Base-by-base conservation (phyloP, 2,888 invertebrate species). In the Eristalis pertinax region DNA sequence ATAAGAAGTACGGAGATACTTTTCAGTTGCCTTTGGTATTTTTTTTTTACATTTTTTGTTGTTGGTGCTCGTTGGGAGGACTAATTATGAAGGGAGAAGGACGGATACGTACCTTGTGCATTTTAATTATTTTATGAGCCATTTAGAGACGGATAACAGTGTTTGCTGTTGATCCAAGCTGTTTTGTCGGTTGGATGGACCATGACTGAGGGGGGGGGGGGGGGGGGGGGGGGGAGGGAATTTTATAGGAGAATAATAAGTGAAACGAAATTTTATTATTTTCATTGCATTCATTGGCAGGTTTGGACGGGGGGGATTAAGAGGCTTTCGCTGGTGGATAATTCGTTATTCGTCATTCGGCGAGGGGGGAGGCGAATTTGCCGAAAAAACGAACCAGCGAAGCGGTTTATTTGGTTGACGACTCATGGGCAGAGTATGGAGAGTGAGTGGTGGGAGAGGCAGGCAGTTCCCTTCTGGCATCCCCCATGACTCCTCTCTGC, bases 91-190 rank as follows among this genome's bases (percentile, higher is more conserved):
- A 62, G 63, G 60, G 7, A 76, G 43, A 29, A 60, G n/a, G 2
- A 68, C 41, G 60, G 22, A 1, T n/a, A 70, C 65, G 70, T 81
- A 80, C 82, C 76, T 67, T 76, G 76, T 24, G 87, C 68, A 80
- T 87, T 84, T 80, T 84, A 87, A 87, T 87, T 87, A 84, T 79
- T 87, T 87, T 84, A 87, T 87, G 58, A 87, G 86, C 50, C 41
- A 69, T 76, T 80, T 79, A 62, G 68, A 73, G 50, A 50, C 50
- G 50, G 50, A 50, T 50, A 50, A 50, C 50, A 19, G 50, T n/a
- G 50, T 8, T 7, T n/a, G 50, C 19, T 19, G 50, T 50, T 50
- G 50, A 50, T 19, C 50, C 50, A n/a, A 19, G 19, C 50, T 50
- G 19, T 50, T 50, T 50, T 50, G 50, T 19, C 50, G 50, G 50